phyloP scores from a whole-genome alignment of 64 coral and sea anemone genomes.

The Hydrozoanthus tunicans region DNA sequence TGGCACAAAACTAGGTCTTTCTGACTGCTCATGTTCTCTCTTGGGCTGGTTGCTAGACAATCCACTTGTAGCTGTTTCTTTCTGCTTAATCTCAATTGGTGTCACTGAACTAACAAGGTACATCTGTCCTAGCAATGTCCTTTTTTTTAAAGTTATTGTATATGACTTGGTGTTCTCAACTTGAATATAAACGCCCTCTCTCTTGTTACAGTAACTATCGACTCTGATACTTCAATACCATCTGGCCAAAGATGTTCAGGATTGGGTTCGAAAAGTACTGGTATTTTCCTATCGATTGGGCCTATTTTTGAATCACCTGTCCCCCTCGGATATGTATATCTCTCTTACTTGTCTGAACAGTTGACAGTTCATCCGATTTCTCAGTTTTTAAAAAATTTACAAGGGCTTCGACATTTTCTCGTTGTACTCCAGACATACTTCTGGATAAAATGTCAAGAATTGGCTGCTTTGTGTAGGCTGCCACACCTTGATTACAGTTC shows the following conservation, averaged over 20 bases:
- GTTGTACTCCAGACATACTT: constrained; percentile 12
- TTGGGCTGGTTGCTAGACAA: constrained; percentile 5
- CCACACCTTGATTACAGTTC: background rate
- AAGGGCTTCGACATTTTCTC: constrained; percentile 43
- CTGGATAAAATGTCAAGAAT: background rate
- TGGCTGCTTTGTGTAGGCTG: constrained; percentile 20
- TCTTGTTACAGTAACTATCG: constrained; percentile 2
- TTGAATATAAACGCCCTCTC: background rate
- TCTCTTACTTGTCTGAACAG: constrained; percentile 22
- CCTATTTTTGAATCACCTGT: constrained; percentile 31
- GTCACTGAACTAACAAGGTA: constrained; percentile 28
- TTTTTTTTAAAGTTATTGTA: background rate
- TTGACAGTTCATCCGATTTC: background rate
- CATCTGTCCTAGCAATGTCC: background rate
- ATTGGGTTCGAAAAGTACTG: constrained; percentile 58
- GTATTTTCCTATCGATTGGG: constrained; percentile 33
- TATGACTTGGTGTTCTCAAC: constrained; percentile 7
- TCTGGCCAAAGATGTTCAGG: constrained; percentile 1
- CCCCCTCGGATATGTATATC: constrained; percentile 23
- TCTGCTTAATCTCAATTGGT: constrained; percentile 3
- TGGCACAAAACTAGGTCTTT: background rate
- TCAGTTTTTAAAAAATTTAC: constrained; percentile 56
- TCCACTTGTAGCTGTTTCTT: background rate
- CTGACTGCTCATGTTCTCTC: background rate
- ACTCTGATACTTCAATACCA: constrained; percentile 2